phyloP scores from a whole-genome alignment of 2,888 invertebrate species.

The Furcula furcula region DNA sequence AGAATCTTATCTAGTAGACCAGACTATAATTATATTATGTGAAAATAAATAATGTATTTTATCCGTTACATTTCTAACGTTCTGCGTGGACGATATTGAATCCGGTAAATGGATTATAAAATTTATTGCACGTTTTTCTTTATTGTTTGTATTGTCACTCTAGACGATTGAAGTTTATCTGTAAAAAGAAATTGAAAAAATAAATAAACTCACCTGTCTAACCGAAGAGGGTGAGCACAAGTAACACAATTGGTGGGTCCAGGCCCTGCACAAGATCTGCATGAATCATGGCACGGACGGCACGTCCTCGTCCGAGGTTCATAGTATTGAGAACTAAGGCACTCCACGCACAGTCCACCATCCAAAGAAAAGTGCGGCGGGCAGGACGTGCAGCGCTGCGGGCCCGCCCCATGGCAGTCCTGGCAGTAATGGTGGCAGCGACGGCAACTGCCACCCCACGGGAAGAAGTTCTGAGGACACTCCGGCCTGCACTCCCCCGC shows the following conservation, averaged over 20 bases:
- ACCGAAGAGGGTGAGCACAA: slow-evolving; percentile 85
- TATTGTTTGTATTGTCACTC: too few species aligned
- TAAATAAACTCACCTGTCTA: slow-evolving; percentile 83
- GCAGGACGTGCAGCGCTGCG: slow-evolving; percentile 87
- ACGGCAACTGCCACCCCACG: slow-evolving; percentile 91
- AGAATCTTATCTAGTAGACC: too few species aligned
- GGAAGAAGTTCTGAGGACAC: slow-evolving; percentile 92
- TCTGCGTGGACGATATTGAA: too few species aligned
- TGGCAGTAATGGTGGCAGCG: slow-evolving; percentile 95
- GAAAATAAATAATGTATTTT: too few species aligned
- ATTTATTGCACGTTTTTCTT: too few species aligned
- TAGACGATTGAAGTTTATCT: too few species aligned
- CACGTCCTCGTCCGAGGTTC: slow-evolving; percentile 86
- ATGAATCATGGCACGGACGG: slow-evolving; percentile 86
- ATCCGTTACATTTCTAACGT: too few species aligned
- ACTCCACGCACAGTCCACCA: slow-evolving; percentile 87
- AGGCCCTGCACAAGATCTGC: slow-evolving; percentile 86
- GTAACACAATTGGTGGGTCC: slow-evolving; percentile 87
- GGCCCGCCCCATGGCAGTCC: slow-evolving; percentile 92
- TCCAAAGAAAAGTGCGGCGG: slow-evolving; percentile 87
- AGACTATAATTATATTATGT: too few species aligned
- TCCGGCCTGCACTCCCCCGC: slow-evolving; percentile 92
- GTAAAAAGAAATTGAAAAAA: too few species aligned
- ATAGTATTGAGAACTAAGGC: slow-evolving; percentile 88
- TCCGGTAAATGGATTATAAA: too few species aligned